Conservation (phyloP, 1,140 invertebrate genomes). For the Patella vulgata region DNA sequence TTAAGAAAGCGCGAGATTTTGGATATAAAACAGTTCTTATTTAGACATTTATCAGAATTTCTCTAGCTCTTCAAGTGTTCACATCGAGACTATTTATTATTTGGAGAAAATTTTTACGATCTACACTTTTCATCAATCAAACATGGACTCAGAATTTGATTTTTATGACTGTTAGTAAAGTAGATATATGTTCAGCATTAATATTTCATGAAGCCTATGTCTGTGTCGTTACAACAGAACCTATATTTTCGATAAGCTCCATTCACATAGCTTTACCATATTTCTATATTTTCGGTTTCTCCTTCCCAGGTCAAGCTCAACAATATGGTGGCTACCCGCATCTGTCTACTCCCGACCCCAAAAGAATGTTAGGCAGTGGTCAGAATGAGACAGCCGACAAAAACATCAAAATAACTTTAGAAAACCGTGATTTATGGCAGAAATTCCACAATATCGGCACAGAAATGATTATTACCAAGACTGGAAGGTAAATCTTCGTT, state of each 20-base stretch:
- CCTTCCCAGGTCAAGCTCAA: conserved; percentile 50
- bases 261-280: too few species aligned
- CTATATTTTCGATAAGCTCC: too few species aligned
- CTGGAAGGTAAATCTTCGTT: conserved; percentile 86
- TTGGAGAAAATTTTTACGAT: too few species aligned
- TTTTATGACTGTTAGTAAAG: too few species aligned
- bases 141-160: too few species aligned
- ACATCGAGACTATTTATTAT: too few species aligned
- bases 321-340: conserved; percentile 59
- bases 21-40: neutral
- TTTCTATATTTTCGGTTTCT: too few species aligned
- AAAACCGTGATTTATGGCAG: conserved; percentile 87
- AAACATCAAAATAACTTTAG: conserved; percentile 61
- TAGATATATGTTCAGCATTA: too few species aligned
- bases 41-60: neutral
- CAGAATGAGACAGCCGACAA: conserved; percentile 54
- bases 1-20: neutral
- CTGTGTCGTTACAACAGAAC: too few species aligned
- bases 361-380: conserved; percentile 44
- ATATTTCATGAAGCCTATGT: too few species aligned
- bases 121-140: too few species aligned
- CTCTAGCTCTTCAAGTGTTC: neutral
- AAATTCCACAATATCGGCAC: conserved; percentile 98
- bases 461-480: conserved; percentile 99
- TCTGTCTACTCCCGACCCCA: conserved; percentile 36